Percentiles rank a stretch among this genome's conserved stretches.
Conservation (phyloP, 2,888 invertebrate species). For the Seira sanloemensis region DNA sequence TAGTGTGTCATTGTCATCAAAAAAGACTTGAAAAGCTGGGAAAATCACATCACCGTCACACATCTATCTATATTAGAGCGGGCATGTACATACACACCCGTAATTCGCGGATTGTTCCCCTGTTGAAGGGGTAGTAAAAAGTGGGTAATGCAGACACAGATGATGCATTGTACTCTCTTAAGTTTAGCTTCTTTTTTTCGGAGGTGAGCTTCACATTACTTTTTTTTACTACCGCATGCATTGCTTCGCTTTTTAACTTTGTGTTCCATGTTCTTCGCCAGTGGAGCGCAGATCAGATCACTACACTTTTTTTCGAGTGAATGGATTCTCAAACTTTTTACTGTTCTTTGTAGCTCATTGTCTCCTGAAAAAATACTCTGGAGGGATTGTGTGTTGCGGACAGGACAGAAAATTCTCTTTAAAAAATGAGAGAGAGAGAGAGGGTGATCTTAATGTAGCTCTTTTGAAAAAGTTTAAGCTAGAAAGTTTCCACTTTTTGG, state of each 20-base stretch:
- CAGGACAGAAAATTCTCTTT: too few relatives aligned
- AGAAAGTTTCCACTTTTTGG: slow-evolving; percentile 36
- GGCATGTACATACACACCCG: neutral
- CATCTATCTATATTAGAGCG: too few relatives aligned
- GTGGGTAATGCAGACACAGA: too few relatives aligned
- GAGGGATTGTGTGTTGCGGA: too few relatives aligned
- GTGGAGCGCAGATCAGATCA: slow-evolving; percentile 50
- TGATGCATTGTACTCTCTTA: too few relatives aligned
- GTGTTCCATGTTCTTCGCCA: slow-evolving; percentile 1
- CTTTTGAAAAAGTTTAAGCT: too few relatives aligned
- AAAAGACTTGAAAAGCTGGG: slow-evolving; percentile 36
- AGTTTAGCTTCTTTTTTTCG: neutral
- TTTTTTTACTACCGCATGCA: too few relatives aligned
- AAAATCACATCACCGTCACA: slow-evolving; percentile 47
- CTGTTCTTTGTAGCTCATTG: slow-evolving; percentile 47
- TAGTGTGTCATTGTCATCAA: slow-evolving; percentile 56
- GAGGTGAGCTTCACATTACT: too few relatives aligned
- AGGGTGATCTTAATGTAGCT: neutral
- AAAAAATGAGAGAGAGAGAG: slow-evolving; percentile 17
- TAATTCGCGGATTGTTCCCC: neutral
- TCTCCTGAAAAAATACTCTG: slow-evolving; percentile 48
- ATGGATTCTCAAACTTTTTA: slow-evolving; percentile 46
- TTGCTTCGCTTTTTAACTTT: neutral
- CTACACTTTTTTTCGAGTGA: slow-evolving; percentile 54
- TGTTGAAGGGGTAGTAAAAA: too few relatives aligned